phyloP scores from a whole-genome alignment of 2,113 vertebrate species.

The Microcebus ravelobensis region DNA sequence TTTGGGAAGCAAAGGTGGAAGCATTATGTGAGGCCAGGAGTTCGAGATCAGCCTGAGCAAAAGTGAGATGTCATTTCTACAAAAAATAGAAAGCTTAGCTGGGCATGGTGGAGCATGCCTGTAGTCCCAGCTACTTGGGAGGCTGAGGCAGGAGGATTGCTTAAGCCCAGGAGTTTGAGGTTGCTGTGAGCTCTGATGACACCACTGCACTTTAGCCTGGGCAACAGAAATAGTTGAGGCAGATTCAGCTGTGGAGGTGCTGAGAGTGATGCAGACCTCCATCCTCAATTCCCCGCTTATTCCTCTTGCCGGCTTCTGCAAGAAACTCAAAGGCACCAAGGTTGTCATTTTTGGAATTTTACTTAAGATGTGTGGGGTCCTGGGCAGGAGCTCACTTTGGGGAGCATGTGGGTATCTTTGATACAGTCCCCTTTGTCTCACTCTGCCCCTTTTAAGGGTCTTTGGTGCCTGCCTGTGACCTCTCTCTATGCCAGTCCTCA shows the following conservation, averaged over 20 bases:
- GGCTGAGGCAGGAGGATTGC: too few relatives aligned
- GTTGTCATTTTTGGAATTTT: neutral
- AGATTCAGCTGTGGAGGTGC: neutral
- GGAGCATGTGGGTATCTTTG: neutral
- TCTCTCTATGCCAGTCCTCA: neutral
- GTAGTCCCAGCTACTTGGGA: too few relatives aligned
- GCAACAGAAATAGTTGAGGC: too few relatives aligned
- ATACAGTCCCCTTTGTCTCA: neutral
- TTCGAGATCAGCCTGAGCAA: too few relatives aligned
- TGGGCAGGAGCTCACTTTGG: neutral
- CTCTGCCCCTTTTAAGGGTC: neutral
- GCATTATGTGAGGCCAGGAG: too few relatives aligned
- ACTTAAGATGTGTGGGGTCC: neutral
- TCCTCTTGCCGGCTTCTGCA: neutral
- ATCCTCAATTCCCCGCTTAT: neutral
- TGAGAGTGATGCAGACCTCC: neutral
- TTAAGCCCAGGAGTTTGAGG: too few relatives aligned
- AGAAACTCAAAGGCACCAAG: neutral
- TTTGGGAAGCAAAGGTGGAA: too few relatives aligned
- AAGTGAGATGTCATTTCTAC: too few relatives aligned
- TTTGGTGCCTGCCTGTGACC: neutral
- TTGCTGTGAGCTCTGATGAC: too few relatives aligned
- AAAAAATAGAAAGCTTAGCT: too few relatives aligned
- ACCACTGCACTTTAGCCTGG: too few relatives aligned
- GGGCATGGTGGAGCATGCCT: too few relatives aligned